phyloP scores from a whole-genome alignment of 2,113 vertebrate species.

The Hippocampus comes region DNA sequence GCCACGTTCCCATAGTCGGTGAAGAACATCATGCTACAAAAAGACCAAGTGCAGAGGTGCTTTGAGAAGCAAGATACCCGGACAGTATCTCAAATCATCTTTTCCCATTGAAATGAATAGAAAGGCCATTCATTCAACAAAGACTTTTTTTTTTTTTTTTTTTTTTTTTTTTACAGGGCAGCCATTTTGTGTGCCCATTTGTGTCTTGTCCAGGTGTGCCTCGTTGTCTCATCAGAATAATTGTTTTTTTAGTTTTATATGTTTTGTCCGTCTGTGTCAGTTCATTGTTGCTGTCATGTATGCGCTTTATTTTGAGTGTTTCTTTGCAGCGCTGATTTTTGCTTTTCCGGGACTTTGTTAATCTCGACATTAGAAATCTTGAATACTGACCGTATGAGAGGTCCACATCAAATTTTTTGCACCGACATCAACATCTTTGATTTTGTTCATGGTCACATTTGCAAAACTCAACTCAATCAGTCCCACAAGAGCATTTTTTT shows the following conservation, averaged over 20 bases:
- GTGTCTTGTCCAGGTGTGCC: no score
- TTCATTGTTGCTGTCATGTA: no score
- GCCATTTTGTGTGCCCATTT: no score
- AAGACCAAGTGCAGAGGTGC: conserved; percentile 10
- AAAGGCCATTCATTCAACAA: not conserved
- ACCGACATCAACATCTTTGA: not conserved
- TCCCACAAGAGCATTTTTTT: not conserved
- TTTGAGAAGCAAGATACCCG: not conserved
- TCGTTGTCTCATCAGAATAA: no score
- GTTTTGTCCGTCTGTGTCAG: no score
- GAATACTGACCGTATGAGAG: not conserved
- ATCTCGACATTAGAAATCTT: not conserved
- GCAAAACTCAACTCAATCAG: not conserved
- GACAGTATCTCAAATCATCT: not conserved
- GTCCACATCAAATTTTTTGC: not conserved
- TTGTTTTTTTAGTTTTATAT: no score
- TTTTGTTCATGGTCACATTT: not conserved
- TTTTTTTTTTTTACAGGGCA: no score
- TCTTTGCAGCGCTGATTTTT: no score
- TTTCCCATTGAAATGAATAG: not conserved
- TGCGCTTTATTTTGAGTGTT: no score
- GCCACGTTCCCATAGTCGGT: conserved; percentile 89
- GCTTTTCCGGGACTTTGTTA: not conserved
- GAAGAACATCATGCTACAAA: conserved; percentile 95
- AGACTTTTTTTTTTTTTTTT: no score